Conservation (phyloP, 2,888 invertebrate genomes). For the Drosophila borealis region DNA sequence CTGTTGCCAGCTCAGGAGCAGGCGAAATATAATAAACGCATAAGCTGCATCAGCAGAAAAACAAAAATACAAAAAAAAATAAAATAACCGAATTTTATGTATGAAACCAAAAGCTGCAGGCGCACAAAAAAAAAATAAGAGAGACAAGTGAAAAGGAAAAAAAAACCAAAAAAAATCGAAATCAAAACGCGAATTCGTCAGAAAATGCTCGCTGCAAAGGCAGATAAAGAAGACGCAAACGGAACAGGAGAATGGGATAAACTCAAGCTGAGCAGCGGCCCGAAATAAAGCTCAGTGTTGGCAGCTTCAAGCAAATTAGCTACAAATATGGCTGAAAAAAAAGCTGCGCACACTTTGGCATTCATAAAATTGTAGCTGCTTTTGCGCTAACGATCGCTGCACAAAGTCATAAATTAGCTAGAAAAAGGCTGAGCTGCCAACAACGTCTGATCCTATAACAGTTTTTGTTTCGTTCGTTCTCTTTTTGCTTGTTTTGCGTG, state of each 20-base stretch:
- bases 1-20: constrained; percentile 18
- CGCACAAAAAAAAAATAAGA: constrained; percentile 8
- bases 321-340: no score
- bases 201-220: constrained; percentile 42
- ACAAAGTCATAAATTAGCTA: no score
- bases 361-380: no score
- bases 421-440: no score
- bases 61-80: constrained; percentile 7
- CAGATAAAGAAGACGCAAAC: constrained; percentile 21
- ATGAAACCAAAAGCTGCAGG: constrained; percentile 39
- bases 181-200: constrained; percentile 50
- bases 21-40: constrained; percentile 23
- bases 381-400: no score
- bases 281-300: constrained; percentile 13
- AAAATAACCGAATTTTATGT: constrained; percentile 14
- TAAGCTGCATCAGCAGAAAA: constrained; percentile 48
- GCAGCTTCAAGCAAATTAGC: no score
- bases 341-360: no score
- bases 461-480: background rate
- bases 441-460: background rate
- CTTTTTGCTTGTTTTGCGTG: constrained; percentile 2
- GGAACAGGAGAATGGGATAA: constrained; percentile 27
- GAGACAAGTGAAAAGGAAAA: constrained; percentile 10
- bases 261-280: constrained; percentile 12
- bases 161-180: constrained; percentile 9